Evolutionary conservation across 1,140 invertebrate species (phyloP), one percentile per base, ranked within the genome.

Genomic region (Cecropterus lyciades): DNA sequence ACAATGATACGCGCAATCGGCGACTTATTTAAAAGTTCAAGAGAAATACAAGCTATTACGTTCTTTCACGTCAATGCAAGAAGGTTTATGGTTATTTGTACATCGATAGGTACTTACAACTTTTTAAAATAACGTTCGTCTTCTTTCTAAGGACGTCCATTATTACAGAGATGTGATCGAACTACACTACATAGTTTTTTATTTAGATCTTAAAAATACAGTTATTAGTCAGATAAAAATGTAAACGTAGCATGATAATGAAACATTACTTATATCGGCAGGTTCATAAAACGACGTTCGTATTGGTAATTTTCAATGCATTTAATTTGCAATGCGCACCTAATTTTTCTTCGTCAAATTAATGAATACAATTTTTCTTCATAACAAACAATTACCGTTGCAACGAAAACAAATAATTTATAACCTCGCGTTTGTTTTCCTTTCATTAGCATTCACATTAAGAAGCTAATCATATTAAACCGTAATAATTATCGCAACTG

Each of bases 1-100:
- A 75, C 72, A 80, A 79, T 82, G 74, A 85, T 82, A 85, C 73
- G 65, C 69, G 69, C 76, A 72, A 79, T 83, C 72, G 72, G 57
- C 64, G 70, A 67, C 67, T 72, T 69, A 73, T 77, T 74, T 69
- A 75, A 84, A 76, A 78, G 79, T 80, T 77, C 67, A 69, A 75
- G 71, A 49, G 55, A 67, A 71, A 73, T 73, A 27, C 67, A 72
- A 53, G 65, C 60, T 13, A 80, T 62, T 68, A 67, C 70, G 67
- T 52, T 56, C 69, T 73, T 74, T 80, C 45, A 60, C 60, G 4
- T 11, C 15, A n/a, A 40, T 40, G 49, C 17, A 49, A 43, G 72
- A 82, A 70, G 71, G 77, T 68, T 69, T 66, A 76, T 67, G 56
- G 33, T 82, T 53, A 70, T 52, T 65, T 63, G 51, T 33, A 33